Percentiles rank a stretch among this genome's conserved stretches.
phyloP scores from a whole-genome alignment of 2,888 invertebrate species.

The Trachelus iudaicus region DNA sequence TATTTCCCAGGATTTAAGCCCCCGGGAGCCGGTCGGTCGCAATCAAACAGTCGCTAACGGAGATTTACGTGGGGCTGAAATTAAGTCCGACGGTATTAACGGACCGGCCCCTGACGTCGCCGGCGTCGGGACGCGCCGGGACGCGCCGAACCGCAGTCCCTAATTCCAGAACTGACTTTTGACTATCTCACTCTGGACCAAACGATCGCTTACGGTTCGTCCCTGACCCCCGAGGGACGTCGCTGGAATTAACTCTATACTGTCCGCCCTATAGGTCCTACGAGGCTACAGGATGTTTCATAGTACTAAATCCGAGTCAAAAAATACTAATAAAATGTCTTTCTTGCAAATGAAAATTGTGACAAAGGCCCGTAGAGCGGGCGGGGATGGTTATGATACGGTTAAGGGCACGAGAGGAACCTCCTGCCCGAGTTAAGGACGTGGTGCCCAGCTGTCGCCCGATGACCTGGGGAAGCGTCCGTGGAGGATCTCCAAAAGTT shows the following conservation, averaged over 20 bases:
- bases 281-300: background rate
- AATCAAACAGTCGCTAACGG: constrained; percentile 61
- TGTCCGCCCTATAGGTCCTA: background rate
- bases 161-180: background rate
- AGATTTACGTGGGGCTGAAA: constrained; percentile 60
- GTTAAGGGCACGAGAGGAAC: no score
- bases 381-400: no score
- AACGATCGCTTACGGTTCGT: background rate
- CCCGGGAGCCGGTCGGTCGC: constrained; percentile 40
- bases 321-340: background rate
- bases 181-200: background rate
- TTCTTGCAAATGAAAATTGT: background rate
- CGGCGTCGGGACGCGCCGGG: background rate
- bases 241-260: background rate
- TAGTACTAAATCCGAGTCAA: background rate
- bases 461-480: no score
- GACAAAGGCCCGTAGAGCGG: no score
- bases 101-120: constrained; percentile 22
- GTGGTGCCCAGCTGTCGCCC: no score
- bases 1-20: constrained; percentile 30
- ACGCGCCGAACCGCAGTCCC: background rate
- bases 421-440: no score
- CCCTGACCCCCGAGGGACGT: background rate
- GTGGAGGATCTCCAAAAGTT: no score
- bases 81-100: constrained; percentile 61